phyloP scores from a whole-genome alignment of 2,888 invertebrate species.

The Stictocephala bisonia region DNA sequence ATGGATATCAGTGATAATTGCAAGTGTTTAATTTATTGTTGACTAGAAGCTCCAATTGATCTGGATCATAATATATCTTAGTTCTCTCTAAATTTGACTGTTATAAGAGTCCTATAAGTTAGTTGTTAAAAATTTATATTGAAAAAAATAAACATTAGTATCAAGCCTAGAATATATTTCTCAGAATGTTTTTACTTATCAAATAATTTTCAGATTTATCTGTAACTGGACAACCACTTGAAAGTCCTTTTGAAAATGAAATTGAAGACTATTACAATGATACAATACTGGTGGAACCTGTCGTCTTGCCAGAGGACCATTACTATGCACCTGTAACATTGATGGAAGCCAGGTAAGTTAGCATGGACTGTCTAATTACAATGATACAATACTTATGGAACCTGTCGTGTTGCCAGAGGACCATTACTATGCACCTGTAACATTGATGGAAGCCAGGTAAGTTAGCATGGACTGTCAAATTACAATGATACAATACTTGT shows the following conservation, averaged over 20 bases:
- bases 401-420: neutral
- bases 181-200: too few relatives aligned
- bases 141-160: too few relatives aligned
- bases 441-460: slow-evolving; percentile 20
- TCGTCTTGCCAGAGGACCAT: neutral
- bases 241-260: slow-evolving; percentile 20
- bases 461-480: too few relatives aligned
- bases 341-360: slow-evolving; percentile 22
- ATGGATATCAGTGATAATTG: too few relatives aligned
- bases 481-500: neutral
- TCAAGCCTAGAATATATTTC: too few relatives aligned
- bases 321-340: slow-evolving; percentile 2
- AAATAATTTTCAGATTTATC: slow-evolving; percentile 31
- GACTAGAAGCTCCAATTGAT: too few relatives aligned
- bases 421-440: neutral
- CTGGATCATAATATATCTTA: too few relatives aligned
- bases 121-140: too few relatives aligned
- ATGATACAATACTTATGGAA: neutral
- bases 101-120: too few relatives aligned
- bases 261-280: neutral
- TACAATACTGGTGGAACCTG: neutral
- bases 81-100: too few relatives aligned
- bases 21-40: too few relatives aligned
- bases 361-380: too few relatives aligned
- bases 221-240: slow-evolving; percentile 23